Evolutionary conservation across 2,888 invertebrate genomes (phyloP), one percentile per base, ranked within the genome.

Genomic region (Halictus quadricinctus): DNA sequence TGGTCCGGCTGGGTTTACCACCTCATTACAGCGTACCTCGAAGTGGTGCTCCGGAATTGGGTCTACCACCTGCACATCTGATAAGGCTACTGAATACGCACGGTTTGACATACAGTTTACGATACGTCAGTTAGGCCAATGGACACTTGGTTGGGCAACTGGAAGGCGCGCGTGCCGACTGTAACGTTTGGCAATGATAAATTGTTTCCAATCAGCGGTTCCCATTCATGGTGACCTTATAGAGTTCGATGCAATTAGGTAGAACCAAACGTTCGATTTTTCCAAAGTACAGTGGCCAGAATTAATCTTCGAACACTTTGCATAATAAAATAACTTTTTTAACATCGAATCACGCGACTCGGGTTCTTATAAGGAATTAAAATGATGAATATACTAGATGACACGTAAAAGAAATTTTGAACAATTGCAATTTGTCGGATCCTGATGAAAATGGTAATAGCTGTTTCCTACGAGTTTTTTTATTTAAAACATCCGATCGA

Each of bases 111-210:
- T 36, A 18, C 18, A 36, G 21, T 69, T 69, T 69, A 36, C 66
- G 66, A 69, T 69, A 69, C 36, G 66, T 69, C 66, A 41, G 36
- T 69, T 69, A 69, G 66, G 10, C 21, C 36, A 36, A 21, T 69
- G 66, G 66, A 69, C 36, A 69, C 66, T 69, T 36, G 66, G 66
- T 41, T 69, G 8, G 18, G 66, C 21, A 21, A 41, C 21, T 69
- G 36, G 66, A 36, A 69, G 66, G 10, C 36, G 29, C 36, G 10
- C 36, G 36, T 18, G 15, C 25, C 36, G 18, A 36, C 36, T 21
- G 41, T 69, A 41, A 21, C 21, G 21, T 18, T 66, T 36, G 21
- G 8, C 36, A 36, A 36, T 36, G 36, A 69, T 66, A 29, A 66
- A 66, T 66, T 36, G 36, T 66, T 36, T 66, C 36, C 29, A 36